Conservation (phyloP, 1,140 invertebrate genomes). For the Pygmarrhopalites habei region DNA sequence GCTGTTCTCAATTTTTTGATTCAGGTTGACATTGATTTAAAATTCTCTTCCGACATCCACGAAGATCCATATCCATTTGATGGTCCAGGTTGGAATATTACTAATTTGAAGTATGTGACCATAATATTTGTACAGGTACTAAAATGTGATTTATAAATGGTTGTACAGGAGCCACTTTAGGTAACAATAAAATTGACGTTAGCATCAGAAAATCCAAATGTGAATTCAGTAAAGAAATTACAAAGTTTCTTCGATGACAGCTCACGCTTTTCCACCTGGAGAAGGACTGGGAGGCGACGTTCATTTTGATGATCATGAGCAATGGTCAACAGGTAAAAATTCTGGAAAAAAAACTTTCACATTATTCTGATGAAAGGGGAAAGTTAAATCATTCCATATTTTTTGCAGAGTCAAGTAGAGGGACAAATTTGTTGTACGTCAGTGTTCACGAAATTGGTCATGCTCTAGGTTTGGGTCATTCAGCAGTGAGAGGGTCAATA, state of each 20-base stretch:
- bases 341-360: no score
- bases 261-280: conserved; percentile 66
- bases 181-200: not conserved
- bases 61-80: conserved; percentile 22
- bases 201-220: not conserved
- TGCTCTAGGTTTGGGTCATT: conserved; percentile 83
- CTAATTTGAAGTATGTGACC: not conserved
- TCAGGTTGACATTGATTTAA: conserved; percentile 27
- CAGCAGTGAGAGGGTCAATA: conserved; percentile 69
- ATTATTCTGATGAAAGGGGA: no score
- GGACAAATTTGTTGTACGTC: conserved; percentile 52
- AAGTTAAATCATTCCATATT: no score
- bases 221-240: not conserved
- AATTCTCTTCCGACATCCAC: conserved; percentile 21
- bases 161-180: not conserved
- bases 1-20: not conserved
- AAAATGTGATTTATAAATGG: not conserved
- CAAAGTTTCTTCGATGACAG: conserved; percentile 48
- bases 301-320: conserved; percentile 80
- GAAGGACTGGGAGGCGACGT: conserved; percentile 48
- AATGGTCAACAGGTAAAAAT: no score
- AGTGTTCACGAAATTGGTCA: conserved; percentile 89
- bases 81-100: conserved; percentile 11
- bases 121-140: not conserved
- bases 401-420: not conserved